A percentile compares a stretch with the other conserved stretches of the same genome.
These are phyloP conservation scores for Mus musculus DNA, from an alignment of 2,113 vertebrate genomes.

Conservation along the genomic window GRCm39 chr10:118370001-118370500, in stretches of 20 bases:
- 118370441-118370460: background rate
- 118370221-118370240: background rate
- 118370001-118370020: background rate
- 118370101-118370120: background rate
- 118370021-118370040: accelerated
- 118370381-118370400: background rate
- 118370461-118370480: background rate
- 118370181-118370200: background rate
- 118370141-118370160: background rate
- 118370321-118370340: background rate
- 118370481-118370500: background rate
- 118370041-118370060: accelerated
- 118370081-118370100: background rate
- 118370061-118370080: background rate
- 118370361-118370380: background rate
- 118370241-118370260: background rate
- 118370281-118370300: background rate
- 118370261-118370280: background rate
- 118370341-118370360: background rate
- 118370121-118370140: background rate
- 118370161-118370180: background rate
- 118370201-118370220: background rate
- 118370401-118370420: background rate
- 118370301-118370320: background rate
- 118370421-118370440: background rate